These are phyloP conservation scores for Loris lydekkerianus DNA, from an alignment of 2,797 vertebrate genomes.

Conservation along the genomic window DNA sequence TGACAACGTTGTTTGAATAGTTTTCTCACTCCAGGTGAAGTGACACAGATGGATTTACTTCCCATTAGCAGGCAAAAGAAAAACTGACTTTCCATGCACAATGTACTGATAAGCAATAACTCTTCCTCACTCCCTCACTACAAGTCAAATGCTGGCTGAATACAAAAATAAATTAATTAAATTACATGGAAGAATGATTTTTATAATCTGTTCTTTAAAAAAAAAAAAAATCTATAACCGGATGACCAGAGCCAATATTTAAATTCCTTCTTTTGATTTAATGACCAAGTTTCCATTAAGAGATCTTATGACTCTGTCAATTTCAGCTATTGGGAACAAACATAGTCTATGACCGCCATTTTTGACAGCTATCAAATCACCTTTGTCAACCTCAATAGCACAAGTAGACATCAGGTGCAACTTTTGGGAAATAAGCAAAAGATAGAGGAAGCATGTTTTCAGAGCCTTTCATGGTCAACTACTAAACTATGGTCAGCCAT, in stretches of 20 bases:
- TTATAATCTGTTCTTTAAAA: neutral
- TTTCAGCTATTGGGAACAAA: slow-evolving; percentile 40
- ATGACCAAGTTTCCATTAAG: fast-evolving
- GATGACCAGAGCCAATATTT: neutral
- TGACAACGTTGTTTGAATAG: slow-evolving; percentile 75
- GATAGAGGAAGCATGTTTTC: neutral
- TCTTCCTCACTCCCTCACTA: slow-evolving; percentile 2
- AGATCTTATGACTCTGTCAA: neutral
- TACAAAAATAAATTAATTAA: neutral
- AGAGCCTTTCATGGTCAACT: neutral
- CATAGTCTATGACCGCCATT: neutral
- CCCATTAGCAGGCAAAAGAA: slow-evolving; percentile 75
- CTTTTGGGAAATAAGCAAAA: slow-evolving; percentile 2
- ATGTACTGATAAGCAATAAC: slow-evolving; percentile 67
- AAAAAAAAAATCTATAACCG: neutral
- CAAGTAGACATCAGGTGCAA: neutral
- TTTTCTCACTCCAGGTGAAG: slow-evolving; percentile 70
- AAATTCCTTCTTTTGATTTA: slow-evolving; percentile 44
- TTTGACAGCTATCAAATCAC: slow-evolving; percentile 35
- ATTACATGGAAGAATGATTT: neutral
- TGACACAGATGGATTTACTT: slow-evolving; percentile 78
- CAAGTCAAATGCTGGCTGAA: slow-evolving; percentile 16
- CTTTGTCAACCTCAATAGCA: neutral
- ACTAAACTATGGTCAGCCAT: neutral
- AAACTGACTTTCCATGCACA: slow-evolving; percentile 73